Conservation (phyloP, 2,888 invertebrate genomes). For the Melinopterus prodromus region DNA sequence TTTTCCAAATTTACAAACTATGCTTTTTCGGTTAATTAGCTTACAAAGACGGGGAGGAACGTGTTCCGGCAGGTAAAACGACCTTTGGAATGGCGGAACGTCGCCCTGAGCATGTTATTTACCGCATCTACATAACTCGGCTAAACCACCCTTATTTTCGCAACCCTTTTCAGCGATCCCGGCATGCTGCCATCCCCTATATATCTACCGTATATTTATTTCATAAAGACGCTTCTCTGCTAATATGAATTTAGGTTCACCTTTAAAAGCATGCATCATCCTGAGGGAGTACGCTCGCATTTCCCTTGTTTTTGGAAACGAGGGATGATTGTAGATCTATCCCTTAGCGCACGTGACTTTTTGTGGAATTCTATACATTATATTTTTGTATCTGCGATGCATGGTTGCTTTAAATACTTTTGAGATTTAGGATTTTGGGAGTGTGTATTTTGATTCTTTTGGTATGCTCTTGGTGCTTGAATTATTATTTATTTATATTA, state of each 20-base stretch:
- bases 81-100: not conserved
- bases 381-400: not conserved
- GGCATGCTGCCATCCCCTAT: not conserved
- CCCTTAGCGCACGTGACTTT: not conserved
- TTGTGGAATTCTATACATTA: not conserved
- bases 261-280: not conserved
- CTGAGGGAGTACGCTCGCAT: not conserved
- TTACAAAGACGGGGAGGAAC: constrained; percentile 73
- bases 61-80: constrained; percentile 72
- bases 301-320: not conserved
- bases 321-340: not conserved
- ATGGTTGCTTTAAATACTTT: not conserved
- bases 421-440: too few species aligned
- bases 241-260: not conserved
- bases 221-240: not conserved
- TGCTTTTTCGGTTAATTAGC: constrained; percentile 57
- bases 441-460: too few species aligned
- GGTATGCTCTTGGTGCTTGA: too few species aligned
- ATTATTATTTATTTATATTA: too few species aligned
- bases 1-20: constrained; percentile 4
- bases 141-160: not conserved
- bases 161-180: not conserved
- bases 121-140: not conserved
- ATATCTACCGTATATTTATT: not conserved
- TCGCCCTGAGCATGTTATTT: not conserved